Evolutionary conservation across 2,888 invertebrate species (phyloP), one percentile per base, ranked within the genome.

Genomic region (Thera obeliscata): DNA sequence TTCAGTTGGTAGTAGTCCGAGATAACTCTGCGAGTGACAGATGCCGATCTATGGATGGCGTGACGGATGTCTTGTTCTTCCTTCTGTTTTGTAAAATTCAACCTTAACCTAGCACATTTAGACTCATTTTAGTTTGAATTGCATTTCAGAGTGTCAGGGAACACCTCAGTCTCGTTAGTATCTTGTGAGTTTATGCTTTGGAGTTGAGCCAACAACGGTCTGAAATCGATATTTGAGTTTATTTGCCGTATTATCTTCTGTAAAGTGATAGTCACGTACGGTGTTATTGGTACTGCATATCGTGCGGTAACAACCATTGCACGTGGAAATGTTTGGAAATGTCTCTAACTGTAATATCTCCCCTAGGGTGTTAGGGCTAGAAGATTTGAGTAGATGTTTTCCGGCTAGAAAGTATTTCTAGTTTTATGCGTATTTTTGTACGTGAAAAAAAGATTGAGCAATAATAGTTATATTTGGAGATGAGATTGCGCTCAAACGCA

Each of bases 201-300:
- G 64, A 64, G n/a, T 35, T 46, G 57, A 2, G 57, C 64, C 64
- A 64, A 52, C 49, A 22, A 38, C 38, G 22, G n/a, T 12, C 57
- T 62, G 46, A n/a, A 57, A 57, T 52, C 57, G 57, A 64, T 58
- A 64, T 56, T 58, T 12, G 9, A 56, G 56, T 56, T 49, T 56
- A 56, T 63, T 56, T 56, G 22, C 12, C 22, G n/a, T 22, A 33
- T 46, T 57, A 52, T 9, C 33, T 52, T 50, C 9, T 50, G 33
- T 8, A 50, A 52, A 33, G 52, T 52, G 52, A 52, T 52, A 1
- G 33, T 52, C 33, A 52, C 33, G 9, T 22, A 3, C n/a, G 2
- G 9, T 9, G 9, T 46, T 46, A 2, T 38, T 38, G 6, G 4
- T 38, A 38, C 6, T 38, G 38, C 38, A 38, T 22, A 22, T 22